Evolutionary conservation across 2,888 invertebrate genomes (phyloP).

Genomic region (Electrophaes corylata): DNA sequence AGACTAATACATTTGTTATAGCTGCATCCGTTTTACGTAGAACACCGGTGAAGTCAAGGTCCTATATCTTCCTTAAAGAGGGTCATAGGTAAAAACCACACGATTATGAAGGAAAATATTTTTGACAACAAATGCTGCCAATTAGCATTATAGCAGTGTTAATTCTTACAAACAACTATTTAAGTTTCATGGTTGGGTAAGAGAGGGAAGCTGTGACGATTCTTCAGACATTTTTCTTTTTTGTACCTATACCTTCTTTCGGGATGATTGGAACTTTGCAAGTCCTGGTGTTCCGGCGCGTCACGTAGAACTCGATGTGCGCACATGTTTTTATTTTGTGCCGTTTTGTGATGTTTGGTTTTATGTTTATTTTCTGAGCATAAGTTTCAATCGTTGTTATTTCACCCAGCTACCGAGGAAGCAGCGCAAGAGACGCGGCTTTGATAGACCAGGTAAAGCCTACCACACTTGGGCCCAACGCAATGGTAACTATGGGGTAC

Average conservation of each 20-base stretch:
- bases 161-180: no score
- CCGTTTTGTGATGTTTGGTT: slow-evolving; percentile 82
- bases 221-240: background rate
- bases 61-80: background rate
- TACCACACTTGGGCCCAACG: slow-evolving; percentile 73
- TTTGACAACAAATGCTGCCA: no score
- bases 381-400: slow-evolving; percentile 83
- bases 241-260: background rate
- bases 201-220: background rate
- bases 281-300: slow-evolving; percentile 35
- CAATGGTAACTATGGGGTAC: slow-evolving; percentile 54
- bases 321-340: slow-evolving; percentile 72
- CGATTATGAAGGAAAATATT: no score
- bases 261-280: slow-evolving; percentile 1
- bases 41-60: slow-evolving; percentile 23
- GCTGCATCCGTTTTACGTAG: slow-evolving; percentile 65
- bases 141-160: no score
- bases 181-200: background rate
- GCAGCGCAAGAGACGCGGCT: slow-evolving; percentile 85
- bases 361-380: slow-evolving; percentile 78
- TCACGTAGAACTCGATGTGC: slow-evolving; percentile 59
- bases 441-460: slow-evolving; percentile 84
- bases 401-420: slow-evolving; percentile 85
- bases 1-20: slow-evolving; percentile 73
- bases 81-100: background rate